These are phyloP conservation scores for Callorhinus ursinus DNA, from an alignment of 2,113 vertebrate species.

Conservation along the genomic window DNA sequence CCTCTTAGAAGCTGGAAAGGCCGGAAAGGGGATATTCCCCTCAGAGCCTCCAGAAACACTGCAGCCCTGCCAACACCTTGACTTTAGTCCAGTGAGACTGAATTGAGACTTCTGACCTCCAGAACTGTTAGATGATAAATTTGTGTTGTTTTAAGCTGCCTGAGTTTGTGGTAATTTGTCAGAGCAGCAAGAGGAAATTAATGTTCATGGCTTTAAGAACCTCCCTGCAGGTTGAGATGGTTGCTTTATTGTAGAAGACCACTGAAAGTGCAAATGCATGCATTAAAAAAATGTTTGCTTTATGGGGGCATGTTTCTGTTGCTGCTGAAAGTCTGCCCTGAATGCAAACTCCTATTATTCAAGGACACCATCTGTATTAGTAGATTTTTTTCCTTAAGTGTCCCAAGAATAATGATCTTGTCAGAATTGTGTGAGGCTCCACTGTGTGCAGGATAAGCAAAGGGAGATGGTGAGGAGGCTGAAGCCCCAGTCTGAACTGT, in stretches of 20 bases:
- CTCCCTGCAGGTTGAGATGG: background rate
- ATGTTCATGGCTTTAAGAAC: background rate
- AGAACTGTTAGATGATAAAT: background rate
- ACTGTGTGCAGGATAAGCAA: background rate
- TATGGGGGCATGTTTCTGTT: background rate
- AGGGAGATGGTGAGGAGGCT: background rate
- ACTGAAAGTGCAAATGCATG: background rate
- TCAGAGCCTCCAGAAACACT: background rate
- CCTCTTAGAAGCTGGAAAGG: background rate
- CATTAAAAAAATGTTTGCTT: background rate
- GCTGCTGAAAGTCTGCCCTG: background rate
- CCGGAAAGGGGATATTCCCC: background rate
- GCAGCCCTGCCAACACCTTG: background rate
- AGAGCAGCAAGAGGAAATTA: background rate
- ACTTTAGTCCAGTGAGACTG: background rate
- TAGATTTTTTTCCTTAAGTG: background rate
- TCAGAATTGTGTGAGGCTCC: no score
- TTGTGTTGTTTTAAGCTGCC: background rate
- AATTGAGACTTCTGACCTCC: background rate
- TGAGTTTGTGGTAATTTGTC: background rate
- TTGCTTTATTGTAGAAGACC: background rate
- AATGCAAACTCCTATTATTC: background rate
- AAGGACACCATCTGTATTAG: background rate
- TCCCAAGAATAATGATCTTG: background rate
- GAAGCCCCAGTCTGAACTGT: background rate